Base-by-base conservation (phyloP, 2,797 vertebrate species). In the Danio tinwini region DNA sequence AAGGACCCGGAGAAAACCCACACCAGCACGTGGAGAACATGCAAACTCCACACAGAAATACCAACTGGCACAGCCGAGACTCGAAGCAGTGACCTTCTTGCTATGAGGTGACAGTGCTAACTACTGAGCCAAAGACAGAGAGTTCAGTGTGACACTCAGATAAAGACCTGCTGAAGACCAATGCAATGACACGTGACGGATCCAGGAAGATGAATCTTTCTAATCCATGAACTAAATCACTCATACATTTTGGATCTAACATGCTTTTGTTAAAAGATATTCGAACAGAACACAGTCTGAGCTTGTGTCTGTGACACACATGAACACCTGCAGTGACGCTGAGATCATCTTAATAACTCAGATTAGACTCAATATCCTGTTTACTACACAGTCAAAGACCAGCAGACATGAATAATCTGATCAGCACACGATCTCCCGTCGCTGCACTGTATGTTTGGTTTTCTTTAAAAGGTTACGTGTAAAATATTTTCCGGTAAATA, bases 161-260 rank as follows among this genome's bases (percentile, higher is more conserved):
- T 76, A 76, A 74, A 74, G 56, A 76, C 44, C 74, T 67, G 74
- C 74, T 56, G 50, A 55, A 76, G 40, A 65, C 49, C 7, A 42
- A 7, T 44, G 19, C 16, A 45, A 58, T 19, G 29, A 47, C 53
- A 45, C 7, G 11, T 44, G 39, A 58, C 69, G 10, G 17, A 29
- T 14, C 61, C 37, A 45, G 5, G 42, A 21, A 21, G 5, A 68
- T 21, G n/a, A n/a, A n/a, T n/a, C n/a, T n/a, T n/a, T n/a, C n/a
- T 0, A 6, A 11, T 16, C n/a, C 7, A 68, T 6, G 29, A 5
- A 40, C 0, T 8, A 17, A 19, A 63, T 58, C 19, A 29, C 13
- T 3, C 12, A 58, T 12, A 59, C 37, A 21, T 37, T 59, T 37
- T 13, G 56, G 19, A 59, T 39, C 5, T 8, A 52, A 47, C n/a